Evolutionary conservation across 2,888 invertebrate genomes (phyloP), one percentile per base, ranked within the genome.

Genomic region (Cryptus armator): DNA sequence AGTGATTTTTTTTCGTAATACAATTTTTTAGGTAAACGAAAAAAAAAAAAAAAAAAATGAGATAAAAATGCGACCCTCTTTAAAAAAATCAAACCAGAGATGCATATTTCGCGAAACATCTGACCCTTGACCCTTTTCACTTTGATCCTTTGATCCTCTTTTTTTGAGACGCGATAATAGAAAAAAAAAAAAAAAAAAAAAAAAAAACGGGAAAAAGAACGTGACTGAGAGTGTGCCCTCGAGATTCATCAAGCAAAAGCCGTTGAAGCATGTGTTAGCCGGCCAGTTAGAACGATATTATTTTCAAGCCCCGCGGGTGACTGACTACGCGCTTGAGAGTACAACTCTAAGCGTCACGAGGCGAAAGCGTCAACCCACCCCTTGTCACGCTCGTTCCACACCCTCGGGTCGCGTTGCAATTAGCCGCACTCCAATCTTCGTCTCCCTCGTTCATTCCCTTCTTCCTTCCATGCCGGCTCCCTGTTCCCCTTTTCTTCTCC

Each of bases 401-500:
- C 66, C 83, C 80, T 32, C 59, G 67, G 68, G 62, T 68, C 46
- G 43, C 51, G 37, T 59, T 84, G 46, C 83, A 80, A 84, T 80
- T 80, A 84, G 71, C 80, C 78, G 53, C 68, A 68, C 79, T 81
- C 81, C 74, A 81, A 81, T 81, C 75, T 75, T 64, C 81, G 74
- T 74, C 48, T 75, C 74, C 67, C 78, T 62, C 68, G 44, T 24
- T 24, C 76, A 51, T 48, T 56, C 29, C 24, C 24, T 24, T 62
- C 24, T 19, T 44, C 19, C 62, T 37, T 6, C 37, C 32, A 24
- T 24, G 1, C 24, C 24, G 24, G n/a, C 24, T 37, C 10, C 24
- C 56, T 56, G 2, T 10, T n/a, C 9, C 16, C 19, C 7, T 59
- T 10, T 44, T 46, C 24, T 12, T 66, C 53, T 32, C 16, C 51